phyloP scores from a whole-genome alignment of 2,888 invertebrate genomes.

The Eucriotettix oculatus region DNA sequence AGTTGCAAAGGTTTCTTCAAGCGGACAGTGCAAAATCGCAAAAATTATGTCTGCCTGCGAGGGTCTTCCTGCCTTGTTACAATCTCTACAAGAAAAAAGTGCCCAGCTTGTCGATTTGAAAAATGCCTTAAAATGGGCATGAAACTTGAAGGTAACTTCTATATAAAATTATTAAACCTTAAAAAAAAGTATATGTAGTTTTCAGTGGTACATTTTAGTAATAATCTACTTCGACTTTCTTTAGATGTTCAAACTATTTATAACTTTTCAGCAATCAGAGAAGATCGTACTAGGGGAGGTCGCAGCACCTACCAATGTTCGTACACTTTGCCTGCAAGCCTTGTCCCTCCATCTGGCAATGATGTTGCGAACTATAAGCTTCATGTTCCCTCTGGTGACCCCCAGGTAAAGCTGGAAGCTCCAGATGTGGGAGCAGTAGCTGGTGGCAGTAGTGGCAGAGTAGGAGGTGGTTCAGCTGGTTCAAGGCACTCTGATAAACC shows the following conservation, averaged over 20 bases:
- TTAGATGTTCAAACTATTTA: neutral
- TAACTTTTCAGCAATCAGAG: constrained; percentile 57
- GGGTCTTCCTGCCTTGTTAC: constrained; percentile 86
- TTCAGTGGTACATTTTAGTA: neutral
- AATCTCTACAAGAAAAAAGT: constrained; percentile 86
- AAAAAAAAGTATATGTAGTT: too few species aligned
- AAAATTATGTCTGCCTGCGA: constrained; percentile 84
- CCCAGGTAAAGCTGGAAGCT: constrained; percentile 19
- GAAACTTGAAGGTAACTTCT: constrained; percentile 69
- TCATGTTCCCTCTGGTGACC: constrained; percentile 14
- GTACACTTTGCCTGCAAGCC: constrained; percentile 59
- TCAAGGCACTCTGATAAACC: constrained; percentile 18
- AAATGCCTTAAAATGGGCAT: constrained; percentile 92
- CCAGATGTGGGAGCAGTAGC: constrained; percentile 14
- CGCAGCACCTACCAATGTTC: constrained; percentile 92
- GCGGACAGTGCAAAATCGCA: constrained; percentile 93
- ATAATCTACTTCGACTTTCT: neutral
- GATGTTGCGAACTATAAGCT: constrained; percentile 19
- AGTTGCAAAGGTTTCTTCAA: constrained; percentile 98
- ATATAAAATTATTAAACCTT: too few species aligned
- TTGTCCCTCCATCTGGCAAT: constrained; percentile 34
- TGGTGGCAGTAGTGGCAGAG: constrained; percentile 7
- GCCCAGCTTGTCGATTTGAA: constrained; percentile 91
- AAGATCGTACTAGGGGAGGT: constrained; percentile 88
- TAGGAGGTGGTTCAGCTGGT: neutral